Percentiles rank a stretch among this genome's conserved stretches.
These are phyloP conservation scores for Elephas maximus DNA, from an alignment of 2,113 vertebrate species.

Conservation along the genomic window DNA sequence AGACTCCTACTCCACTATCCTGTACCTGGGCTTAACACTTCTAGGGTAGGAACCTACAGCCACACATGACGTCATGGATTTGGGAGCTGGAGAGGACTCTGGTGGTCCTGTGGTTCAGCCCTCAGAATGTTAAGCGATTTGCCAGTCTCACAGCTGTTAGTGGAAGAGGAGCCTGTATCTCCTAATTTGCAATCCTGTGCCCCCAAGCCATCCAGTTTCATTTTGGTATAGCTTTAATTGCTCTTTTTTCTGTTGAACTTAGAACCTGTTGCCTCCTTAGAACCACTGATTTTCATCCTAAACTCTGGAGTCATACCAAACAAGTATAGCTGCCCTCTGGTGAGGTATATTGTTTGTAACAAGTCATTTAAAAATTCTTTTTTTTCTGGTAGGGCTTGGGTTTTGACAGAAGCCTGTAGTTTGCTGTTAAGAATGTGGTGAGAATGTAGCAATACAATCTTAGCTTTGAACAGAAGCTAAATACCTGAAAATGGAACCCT, in stretches of 20 bases:
- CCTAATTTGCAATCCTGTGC: background rate
- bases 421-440: slow-evolving; percentile 2
- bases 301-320: background rate
- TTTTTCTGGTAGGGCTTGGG: background rate
- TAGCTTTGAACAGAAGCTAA: slow-evolving; percentile 14
- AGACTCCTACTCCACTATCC: background rate
- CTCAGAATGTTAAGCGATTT: background rate
- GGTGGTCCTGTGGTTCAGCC: background rate
- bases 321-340: background rate
- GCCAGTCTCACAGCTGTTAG: background rate
- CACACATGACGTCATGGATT: background rate
- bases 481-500: background rate
- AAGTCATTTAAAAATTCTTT: slow-evolving; percentile 2
- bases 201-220: background rate
- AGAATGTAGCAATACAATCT: background rate
- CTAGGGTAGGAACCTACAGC: background rate
- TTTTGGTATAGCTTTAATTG: background rate
- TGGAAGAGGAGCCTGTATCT: background rate
- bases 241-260: background rate
- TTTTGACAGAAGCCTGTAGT: background rate
- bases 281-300: background rate
- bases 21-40: background rate
- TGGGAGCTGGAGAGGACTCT: background rate
- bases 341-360: background rate
- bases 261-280: background rate